A percentile compares a stretch with the other conserved stretches of the same genome.
Conservation (phyloP, 2,888 invertebrate species). For the Diarsia rubi region DNA sequence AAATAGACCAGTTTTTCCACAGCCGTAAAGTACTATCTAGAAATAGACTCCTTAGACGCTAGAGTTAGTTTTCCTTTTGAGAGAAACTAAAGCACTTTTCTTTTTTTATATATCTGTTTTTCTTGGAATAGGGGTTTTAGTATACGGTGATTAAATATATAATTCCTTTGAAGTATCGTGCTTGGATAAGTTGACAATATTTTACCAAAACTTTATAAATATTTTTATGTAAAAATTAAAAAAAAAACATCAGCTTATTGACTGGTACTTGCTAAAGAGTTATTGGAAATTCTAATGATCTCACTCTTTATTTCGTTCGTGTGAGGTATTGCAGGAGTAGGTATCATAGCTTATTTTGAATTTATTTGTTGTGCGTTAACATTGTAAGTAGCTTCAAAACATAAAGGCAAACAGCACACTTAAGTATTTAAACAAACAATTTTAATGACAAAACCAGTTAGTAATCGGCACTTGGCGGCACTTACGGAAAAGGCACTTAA, state of each 20-base stretch:
- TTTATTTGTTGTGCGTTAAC: background rate
- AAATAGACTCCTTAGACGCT: background rate
- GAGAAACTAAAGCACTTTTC: background rate
- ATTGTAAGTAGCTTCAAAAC: background rate
- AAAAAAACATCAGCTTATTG: background rate
- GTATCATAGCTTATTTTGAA: background rate
- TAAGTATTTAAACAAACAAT: constrained; percentile 33
- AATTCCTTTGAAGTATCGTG: background rate
- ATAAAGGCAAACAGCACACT: constrained; percentile 14
- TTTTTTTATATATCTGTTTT: background rate
- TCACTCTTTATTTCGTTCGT: background rate
- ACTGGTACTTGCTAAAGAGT: background rate
- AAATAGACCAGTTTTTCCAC: background rate
- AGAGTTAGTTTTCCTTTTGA: background rate
- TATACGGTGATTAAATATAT: background rate
- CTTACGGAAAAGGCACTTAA: constrained; percentile 18
- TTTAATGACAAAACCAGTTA: constrained; percentile 29
- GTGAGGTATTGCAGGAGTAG: background rate
- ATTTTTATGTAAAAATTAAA: background rate
- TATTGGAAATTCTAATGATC: background rate
- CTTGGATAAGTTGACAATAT: background rate
- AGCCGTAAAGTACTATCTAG: background rate
- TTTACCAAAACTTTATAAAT: background rate
- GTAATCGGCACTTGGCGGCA: background rate
- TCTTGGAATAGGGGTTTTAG: background rate